These are phyloP conservation scores for Branchellion lobata DNA, from an alignment of 2,888 invertebrate genomes.

Conservation along the genomic window DNA sequence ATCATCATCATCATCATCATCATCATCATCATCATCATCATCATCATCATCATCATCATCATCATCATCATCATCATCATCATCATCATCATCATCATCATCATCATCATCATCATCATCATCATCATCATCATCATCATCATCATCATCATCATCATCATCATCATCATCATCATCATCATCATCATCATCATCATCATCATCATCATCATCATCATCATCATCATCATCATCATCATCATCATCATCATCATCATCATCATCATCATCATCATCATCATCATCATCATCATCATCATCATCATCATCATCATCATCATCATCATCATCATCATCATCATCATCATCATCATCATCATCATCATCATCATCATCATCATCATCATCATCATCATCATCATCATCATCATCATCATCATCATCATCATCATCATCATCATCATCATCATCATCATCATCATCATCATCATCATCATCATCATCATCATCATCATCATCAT, in stretches of 20 bases:
- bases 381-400: conserved; percentile 21
- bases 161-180: background rate
- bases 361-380: conserved; percentile 10
- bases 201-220: conserved; percentile 3
- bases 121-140: conserved; percentile 11
- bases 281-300: background rate
- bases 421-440: conserved; percentile 17
- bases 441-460: conserved; percentile 12
- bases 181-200: background rate
- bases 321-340: conserved; percentile 20
- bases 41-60: conserved; percentile 12
- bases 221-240: conserved; percentile 20
- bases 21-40: conserved; percentile 13
- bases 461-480: too few species aligned
- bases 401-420: conserved; percentile 9
- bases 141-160: conserved; percentile 10
- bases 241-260: conserved; percentile 18
- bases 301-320: conserved; percentile 22
- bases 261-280: conserved; percentile 1
- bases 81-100: conserved; percentile 12
- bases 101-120: background rate
- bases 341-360: conserved; percentile 7
- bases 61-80: conserved; percentile 22
- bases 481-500: too few species aligned
- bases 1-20: conserved; percentile 4